These are phyloP conservation scores for Tenualosa ilisha DNA, from an alignment of 2,797 vertebrate species.

Conservation along the genomic window DNA sequence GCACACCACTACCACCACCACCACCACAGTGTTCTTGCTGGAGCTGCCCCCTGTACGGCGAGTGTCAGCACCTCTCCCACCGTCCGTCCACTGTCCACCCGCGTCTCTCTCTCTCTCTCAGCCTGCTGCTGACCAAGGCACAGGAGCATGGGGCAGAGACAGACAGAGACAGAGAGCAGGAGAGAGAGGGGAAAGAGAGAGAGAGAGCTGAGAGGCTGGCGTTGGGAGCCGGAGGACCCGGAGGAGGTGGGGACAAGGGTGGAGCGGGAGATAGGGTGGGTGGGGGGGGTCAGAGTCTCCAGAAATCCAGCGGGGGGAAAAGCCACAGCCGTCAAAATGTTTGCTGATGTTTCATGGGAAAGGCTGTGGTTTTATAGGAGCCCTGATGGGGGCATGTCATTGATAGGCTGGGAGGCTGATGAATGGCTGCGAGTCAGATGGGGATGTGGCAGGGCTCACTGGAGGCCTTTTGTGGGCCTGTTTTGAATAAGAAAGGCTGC, in stretches of 20 bases:
- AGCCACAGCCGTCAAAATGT: conserved; percentile 99
- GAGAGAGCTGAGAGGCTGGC: conserved; percentile 55
- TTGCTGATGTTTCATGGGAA: conserved; percentile 99
- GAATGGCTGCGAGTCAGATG: conserved; percentile 99
- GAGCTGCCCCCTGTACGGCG: conserved; percentile 70
- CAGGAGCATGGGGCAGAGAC: conserved; percentile 77
- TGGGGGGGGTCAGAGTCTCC: conserved; percentile 78
- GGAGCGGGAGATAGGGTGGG: conserved; percentile 30
- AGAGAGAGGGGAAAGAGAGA: conserved; percentile 60
- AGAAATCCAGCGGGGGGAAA: conserved; percentile 88
- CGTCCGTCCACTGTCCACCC: conserved; percentile 27
- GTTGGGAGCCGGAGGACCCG: conserved; percentile 58
- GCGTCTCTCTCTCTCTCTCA: conserved; percentile 59
- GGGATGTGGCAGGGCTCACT: conserved; percentile 99
- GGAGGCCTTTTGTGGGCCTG: conserved; percentile 99
- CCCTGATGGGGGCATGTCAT: conserved; percentile 99
- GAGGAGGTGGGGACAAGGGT: conserved; percentile 51
- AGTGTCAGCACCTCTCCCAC: conserved; percentile 64
- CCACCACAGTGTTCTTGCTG: conserved; percentile 67
- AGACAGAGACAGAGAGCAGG: conserved; percentile 66
- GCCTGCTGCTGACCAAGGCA: conserved; percentile 71
- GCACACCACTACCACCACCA: not conserved
- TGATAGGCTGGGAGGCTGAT: conserved; percentile 99
- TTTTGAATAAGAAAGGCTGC: conserved; percentile 99
- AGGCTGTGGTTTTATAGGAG: conserved; percentile 99